Percentiles rank a stretch among this genome's conserved stretches.
These are phyloP conservation scores for Xyrauchen texanus DNA, from an alignment of 2,113 vertebrate species.

Conservation along the genomic window DNA sequence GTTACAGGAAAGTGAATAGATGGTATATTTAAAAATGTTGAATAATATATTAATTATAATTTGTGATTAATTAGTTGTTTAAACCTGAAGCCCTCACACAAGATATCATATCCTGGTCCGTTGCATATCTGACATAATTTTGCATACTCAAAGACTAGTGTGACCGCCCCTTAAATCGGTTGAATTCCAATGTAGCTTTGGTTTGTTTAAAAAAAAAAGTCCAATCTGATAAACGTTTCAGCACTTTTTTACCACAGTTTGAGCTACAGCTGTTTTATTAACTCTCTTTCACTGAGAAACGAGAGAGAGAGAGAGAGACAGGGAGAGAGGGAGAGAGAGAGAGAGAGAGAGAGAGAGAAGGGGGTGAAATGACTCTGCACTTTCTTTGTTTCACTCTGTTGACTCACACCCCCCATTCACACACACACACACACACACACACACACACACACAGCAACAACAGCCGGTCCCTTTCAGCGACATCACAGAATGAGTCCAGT, in stretches of 20 bases:
- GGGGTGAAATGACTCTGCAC: constrained; percentile 63
- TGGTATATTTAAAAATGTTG: no score
- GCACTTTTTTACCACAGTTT: not conserved
- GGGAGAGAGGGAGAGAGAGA: constrained; percentile 20
- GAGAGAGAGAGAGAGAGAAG: not conserved
- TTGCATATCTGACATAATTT: no score
- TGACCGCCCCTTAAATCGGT: no score
- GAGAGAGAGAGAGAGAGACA: not conserved
- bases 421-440: constrained; percentile 13
- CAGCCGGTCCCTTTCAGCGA: constrained; percentile 52
- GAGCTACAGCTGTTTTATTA: not conserved
- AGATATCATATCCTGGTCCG: no score
- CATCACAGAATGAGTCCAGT: constrained; percentile 35
- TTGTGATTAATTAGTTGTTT: no score
- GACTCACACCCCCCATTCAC: constrained; percentile 57
- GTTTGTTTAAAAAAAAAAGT: not conserved
- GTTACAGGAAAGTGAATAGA: no score
- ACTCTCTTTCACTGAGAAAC: not conserved
- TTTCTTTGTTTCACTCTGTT: constrained; percentile 68
- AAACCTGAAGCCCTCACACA: no score
- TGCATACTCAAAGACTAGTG: no score
- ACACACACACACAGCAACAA: constrained; percentile 29
- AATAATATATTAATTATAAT: no score
- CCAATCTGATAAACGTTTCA: not conserved
- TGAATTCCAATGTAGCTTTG: not conserved